Base-by-base conservation (phyloP, 2,888 invertebrate genomes). In the Andrena dorsata region DNA sequence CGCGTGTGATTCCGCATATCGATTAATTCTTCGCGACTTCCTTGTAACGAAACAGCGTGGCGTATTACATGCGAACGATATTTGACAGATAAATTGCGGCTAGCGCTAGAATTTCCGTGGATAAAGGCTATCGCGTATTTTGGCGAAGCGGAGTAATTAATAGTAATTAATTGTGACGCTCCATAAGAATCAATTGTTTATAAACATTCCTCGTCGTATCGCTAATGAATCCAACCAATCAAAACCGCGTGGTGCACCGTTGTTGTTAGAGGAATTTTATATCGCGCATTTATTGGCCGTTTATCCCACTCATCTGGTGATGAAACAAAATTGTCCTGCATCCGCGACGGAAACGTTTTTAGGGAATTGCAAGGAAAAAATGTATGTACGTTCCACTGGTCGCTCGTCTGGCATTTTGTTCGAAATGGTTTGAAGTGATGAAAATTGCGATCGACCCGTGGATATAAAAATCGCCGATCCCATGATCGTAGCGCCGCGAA, bases 351-450 rank as follows among this genome's bases (percentile, higher is more conserved):
- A 61, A 58, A 49, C 4, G 51, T 32, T 53, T 32, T 41, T 30
- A 26, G 6, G n/a, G 30, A 53, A 51, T 74, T 23, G 65, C 56
- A 47, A 65, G 32, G 28, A 32, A 58, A 49, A 23, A 20, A 51
- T 66, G 2, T 16, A 23, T 65, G 51, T 10, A 61, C 51, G 51
- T 75, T 61, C 51, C 76, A 30, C 26, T 26, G 61, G 3, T 10
- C 41, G 10, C 28, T n/a, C 20, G 10, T 20, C 16, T n/a, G 51
- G 13, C 13, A 30, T 61, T 53, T 28, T 28, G 23, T 30, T 8
- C 23, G 0, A 61, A 75, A 66, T 75, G 49, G 65, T 10, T 10
- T 2, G 23, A 28, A 49, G 66, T 13, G 76, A 61, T 13, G 76
- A 61, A 60, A 77, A 77, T 75, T 61, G 49, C 49, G 10, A 51